A percentile compares a stretch with the other conserved stretches of the same genome.
These are phyloP conservation scores for Tetrao urogallus DNA, from an alignment of 2,113 vertebrate species.

Conservation along the genomic window DNA sequence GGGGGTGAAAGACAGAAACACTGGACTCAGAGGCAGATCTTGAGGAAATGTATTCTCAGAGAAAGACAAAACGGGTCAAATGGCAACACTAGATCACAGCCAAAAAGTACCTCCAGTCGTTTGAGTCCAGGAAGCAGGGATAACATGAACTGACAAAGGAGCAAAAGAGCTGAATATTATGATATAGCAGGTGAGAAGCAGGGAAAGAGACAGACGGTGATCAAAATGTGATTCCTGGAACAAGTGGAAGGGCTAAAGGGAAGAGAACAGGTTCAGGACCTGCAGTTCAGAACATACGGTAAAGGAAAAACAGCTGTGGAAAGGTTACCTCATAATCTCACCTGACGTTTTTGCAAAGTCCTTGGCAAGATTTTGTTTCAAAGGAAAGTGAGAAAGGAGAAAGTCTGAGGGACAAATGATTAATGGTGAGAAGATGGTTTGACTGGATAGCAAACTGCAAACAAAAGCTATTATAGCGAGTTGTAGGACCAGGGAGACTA, in stretches of 20 bases:
- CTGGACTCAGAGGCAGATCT: not conserved
- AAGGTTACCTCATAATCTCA: not conserved
- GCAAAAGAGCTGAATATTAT: not conserved
- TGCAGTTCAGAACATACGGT: accelerated
- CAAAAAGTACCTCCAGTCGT: not conserved
- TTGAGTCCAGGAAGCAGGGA: not conserved
- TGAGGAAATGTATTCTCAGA: not conserved
- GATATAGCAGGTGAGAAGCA: not conserved
- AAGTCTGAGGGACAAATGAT: not conserved
- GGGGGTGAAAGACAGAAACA: not conserved
- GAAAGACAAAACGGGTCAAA: not conserved
- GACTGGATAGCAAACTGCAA: not conserved
- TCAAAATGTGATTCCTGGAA: not conserved
- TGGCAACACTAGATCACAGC: not conserved
- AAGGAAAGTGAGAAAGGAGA: not conserved
- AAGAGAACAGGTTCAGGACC: not conserved
- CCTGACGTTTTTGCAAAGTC: not conserved
- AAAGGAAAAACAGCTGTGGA: not conserved
- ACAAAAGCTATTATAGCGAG: not conserved
- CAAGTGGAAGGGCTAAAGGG: not conserved
- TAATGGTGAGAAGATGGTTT: not conserved
- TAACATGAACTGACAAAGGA: not conserved
- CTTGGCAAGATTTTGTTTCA: not conserved
- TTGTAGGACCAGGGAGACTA: not conserved
- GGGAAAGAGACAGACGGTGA: not conserved